These are phyloP conservation scores for Corythoichthys haematopterus DNA, from an alignment of 2,113 vertebrate species.

Conservation along the genomic window DNA sequence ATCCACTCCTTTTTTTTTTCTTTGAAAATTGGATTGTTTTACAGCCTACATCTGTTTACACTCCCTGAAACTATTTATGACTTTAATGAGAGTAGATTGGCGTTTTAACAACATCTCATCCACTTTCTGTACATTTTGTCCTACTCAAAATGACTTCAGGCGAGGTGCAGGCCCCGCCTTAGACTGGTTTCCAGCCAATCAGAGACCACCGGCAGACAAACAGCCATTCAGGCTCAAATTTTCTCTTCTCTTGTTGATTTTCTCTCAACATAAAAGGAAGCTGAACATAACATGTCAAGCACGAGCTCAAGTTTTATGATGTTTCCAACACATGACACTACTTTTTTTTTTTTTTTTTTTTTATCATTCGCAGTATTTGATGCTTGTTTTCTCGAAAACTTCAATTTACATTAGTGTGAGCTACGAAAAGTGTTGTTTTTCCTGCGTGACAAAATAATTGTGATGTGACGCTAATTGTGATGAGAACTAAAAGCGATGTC, in stretches of 20 bases:
- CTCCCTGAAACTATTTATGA: neutral
- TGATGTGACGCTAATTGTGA: constrained; percentile 48
- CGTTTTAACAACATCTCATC: neutral
- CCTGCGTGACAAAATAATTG: neutral
- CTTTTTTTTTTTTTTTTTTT: neutral
- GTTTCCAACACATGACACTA: neutral
- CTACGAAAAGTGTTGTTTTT: constrained; percentile 26
- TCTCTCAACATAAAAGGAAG: neutral
- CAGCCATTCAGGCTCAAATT: neutral
- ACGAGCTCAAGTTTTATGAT: no score
- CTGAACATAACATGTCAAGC: neutral
- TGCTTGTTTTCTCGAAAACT: constrained; percentile 33
- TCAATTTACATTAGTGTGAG: constrained; percentile 7
- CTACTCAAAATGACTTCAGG: neutral
- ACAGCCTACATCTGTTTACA: neutral
- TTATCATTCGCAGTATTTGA: constrained; percentile 16
- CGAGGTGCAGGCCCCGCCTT: neutral
- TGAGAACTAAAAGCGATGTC: constrained; percentile 46
- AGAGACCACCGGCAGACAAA: neutral
- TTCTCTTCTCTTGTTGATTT: neutral
- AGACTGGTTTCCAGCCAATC: neutral
- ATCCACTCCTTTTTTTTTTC: neutral
- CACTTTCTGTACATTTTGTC: neutral
- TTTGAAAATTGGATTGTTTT: neutral
- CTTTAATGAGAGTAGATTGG: neutral